A percentile compares a stretch with the other conserved stretches of the same genome.
Evolutionary conservation across 2,797 vertebrate genomes (phyloP).

Genomic region (Mormyrus proboscirostris): DNA sequence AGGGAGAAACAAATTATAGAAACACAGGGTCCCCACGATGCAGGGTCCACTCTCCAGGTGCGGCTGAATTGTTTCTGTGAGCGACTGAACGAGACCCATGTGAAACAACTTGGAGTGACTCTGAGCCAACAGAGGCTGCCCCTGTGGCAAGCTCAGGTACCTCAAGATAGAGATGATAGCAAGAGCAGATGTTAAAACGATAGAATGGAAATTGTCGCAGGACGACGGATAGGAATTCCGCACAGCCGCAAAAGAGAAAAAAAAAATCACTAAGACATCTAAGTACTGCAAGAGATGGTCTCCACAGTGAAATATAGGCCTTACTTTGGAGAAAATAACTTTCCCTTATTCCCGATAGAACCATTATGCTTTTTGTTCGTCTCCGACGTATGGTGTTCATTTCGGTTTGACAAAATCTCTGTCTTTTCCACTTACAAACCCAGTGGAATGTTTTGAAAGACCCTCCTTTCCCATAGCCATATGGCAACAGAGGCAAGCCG

Average conservation of each 20-base stretch:
- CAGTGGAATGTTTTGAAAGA: slow-evolving; percentile 23
- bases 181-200: slow-evolving; percentile 16
- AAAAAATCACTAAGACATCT: slow-evolving; percentile 14
- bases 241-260: slow-evolving; percentile 15
- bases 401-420: slow-evolving; percentile 44
- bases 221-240: not conserved
- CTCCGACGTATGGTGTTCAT: slow-evolving; percentile 37
- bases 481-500: slow-evolving; percentile 16
- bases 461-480: slow-evolving; percentile 18
- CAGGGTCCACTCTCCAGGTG: not conserved
- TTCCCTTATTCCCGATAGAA: slow-evolving; percentile 30
- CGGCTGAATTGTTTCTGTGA: not conserved
- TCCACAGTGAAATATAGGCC: slow-evolving; percentile 25
- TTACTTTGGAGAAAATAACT: slow-evolving; percentile 25
- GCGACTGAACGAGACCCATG: not conserved
- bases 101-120: not conserved
- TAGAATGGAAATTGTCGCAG: slow-evolving; percentile 20
- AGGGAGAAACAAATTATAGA: slow-evolving; percentile 6
- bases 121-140: not conserved
- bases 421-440: slow-evolving; percentile 41
- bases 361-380: slow-evolving; percentile 27
- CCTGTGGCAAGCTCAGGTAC: not conserved
- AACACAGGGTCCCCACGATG: not conserved
- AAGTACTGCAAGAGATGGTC: slow-evolving; percentile 25
- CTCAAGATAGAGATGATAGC: not conserved